A percentile compares a stretch with the other conserved stretches of the same genome.
These are phyloP conservation scores for Drosophila carrolli DNA, from an alignment of 1,140 invertebrate species.

Conservation along the genomic window DNA sequence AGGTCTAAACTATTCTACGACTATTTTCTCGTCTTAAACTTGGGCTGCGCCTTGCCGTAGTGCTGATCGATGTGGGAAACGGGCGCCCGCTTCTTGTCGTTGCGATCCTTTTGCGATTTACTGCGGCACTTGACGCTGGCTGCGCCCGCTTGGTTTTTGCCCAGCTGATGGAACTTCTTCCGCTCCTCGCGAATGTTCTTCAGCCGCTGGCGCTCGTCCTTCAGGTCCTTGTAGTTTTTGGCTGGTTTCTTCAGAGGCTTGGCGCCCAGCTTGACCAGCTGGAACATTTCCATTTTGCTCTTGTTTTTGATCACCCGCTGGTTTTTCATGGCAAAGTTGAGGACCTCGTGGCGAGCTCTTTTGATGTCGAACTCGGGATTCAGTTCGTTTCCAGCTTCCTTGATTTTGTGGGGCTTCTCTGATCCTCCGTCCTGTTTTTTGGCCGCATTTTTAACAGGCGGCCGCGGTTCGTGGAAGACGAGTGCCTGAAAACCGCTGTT, in stretches of 20 bases:
- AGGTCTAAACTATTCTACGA: not conserved
- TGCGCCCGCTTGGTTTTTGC: slow-evolving; percentile 85
- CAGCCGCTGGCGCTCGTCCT: slow-evolving; percentile 82
- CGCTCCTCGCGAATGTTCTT: slow-evolving; percentile 76
- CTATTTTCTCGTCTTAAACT: slow-evolving; percentile 75
- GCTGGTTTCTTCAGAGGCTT: slow-evolving; percentile 86
- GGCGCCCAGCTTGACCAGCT: slow-evolving; percentile 88
- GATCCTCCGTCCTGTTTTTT: not conserved
- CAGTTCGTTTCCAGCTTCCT: slow-evolving; percentile 7
- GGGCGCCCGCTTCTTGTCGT: slow-evolving; percentile 77
- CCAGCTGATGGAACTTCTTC: slow-evolving; percentile 85
- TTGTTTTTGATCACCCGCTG: slow-evolving; percentile 87
- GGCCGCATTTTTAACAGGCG: slow-evolving; percentile 9
- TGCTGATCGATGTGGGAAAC: slow-evolving; percentile 75
- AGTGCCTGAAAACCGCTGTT: slow-evolving; percentile 47
- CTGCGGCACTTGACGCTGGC: slow-evolving; percentile 85
- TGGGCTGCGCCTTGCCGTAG: slow-evolving; percentile 78
- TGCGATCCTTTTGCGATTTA: slow-evolving; percentile 77
- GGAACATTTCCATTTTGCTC: slow-evolving; percentile 86
- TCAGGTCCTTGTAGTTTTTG: slow-evolving; percentile 87
- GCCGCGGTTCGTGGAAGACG: slow-evolving; percentile 62
- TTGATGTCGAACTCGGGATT: slow-evolving; percentile 86
- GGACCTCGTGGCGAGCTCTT: slow-evolving; percentile 86
- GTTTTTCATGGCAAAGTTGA: slow-evolving; percentile 87
- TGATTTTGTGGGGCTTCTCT: not conserved